Base-by-base conservation (phyloP, 2,797 vertebrate genomes). In the Intellagama lesueurii region DNA sequence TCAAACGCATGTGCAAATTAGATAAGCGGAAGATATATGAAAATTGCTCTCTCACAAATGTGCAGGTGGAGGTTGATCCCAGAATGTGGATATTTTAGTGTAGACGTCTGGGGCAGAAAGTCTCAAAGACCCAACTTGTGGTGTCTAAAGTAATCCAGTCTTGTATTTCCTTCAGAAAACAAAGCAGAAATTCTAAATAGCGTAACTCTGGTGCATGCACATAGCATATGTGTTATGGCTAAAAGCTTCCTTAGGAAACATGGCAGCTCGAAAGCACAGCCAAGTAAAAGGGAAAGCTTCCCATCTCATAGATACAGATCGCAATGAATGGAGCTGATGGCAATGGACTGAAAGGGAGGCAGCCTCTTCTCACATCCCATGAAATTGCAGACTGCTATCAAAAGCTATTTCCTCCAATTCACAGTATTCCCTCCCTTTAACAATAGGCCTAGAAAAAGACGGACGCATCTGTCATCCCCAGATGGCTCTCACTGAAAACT, bases 381-480 rank as follows among this genome's bases (percentile, higher is more conserved):
- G 86, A 96, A 96, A 96, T 88, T 95, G 93, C 93, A 92, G 88
- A 80, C 91, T 93, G 80, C 91, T 87, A 94, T 93, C 92, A 95
- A 89, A 95, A 93, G 92, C 91, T 89, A 94, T 94, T 96, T 96
- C 95, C 94, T 94, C 92, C 91, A 86, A 95, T 96, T 95, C 92
- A 94, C 89, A 93, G 87, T 86, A 93, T 92, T 91, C 91, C 92
- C 92, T 95, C 93, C 92, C 90, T 94, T 90, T 92, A 96, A 96
- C 94, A 95, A 96, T 93, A 40, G 90, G 56, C 90, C 91, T 94
- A 93, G 94, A 94, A 95, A 95, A 95, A 95, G 91, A 89, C 72
- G 0, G 90, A 87, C 90, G 95, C 96, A 96, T 95, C 96, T 96
- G 95, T 93, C 95, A 96, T 93, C 91, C 82, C 93, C 95, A 96